Conservation (phyloP, 2,888 invertebrate genomes). For the Microctonus hyperodae region DNA sequence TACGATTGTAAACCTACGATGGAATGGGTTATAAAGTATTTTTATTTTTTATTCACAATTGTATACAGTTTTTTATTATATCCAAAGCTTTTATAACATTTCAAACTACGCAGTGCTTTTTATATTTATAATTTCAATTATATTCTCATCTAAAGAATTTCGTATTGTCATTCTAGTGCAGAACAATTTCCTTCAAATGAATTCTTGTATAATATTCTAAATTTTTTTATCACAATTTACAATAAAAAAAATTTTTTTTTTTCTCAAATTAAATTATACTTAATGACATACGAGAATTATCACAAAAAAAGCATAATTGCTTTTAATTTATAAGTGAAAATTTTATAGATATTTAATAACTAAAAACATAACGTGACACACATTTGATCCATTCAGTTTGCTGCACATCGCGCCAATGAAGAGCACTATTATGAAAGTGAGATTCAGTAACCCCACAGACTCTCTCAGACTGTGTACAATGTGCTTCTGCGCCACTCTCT, state of each 20-base stretch:
- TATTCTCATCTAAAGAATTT: background rate
- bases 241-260: no score
- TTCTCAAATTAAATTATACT: no score
- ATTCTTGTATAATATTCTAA: no score
- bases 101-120: background rate
- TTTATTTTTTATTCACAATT: background rate
- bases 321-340: background rate
- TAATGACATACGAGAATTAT: no score
- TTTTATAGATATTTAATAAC: background rate
- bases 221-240: background rate
- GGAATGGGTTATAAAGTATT: no score
- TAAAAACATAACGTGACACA: background rate
- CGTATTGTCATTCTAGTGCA: background rate
- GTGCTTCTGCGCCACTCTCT: slow-evolving; percentile 36
- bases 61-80: background rate
- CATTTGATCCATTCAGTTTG: slow-evolving; percentile 33
- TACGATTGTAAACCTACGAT: background rate
- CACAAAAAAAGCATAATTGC: background rate
- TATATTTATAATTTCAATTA: background rate
- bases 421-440: slow-evolving; percentile 28
- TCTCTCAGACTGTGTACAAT: background rate
- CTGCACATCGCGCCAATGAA: slow-evolving; percentile 42
- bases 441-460: slow-evolving; percentile 27
- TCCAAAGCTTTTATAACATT: background rate
- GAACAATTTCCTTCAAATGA: no score